These are phyloP conservation scores for Botia almorhae DNA, from an alignment of 2,797 vertebrate species.

Conservation along the genomic window DNA sequence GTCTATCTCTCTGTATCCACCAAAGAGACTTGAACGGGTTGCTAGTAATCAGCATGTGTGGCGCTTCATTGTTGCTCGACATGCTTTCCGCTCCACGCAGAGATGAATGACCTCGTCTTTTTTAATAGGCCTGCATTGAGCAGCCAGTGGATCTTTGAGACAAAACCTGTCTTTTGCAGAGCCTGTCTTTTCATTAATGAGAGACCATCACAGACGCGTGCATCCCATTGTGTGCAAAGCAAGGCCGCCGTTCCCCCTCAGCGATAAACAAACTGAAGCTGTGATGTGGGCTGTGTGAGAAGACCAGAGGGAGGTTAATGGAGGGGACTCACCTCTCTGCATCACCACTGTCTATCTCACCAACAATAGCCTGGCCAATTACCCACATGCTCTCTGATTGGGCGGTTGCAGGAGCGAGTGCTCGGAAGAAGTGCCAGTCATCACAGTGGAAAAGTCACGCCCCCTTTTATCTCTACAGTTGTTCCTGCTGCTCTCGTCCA, in stretches of 20 bases:
- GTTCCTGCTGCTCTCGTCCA: conserved; percentile 38
- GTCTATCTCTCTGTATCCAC: conserved; percentile 18
- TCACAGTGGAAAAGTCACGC: background rate
- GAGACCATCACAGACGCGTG: conserved; percentile 15
- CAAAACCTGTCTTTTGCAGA: conserved; percentile 40
- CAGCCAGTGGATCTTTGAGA: conserved; percentile 46
- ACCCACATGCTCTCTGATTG: conserved; percentile 45
- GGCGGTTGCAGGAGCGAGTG: background rate
- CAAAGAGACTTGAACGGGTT: conserved; percentile 7
- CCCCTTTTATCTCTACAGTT: conserved; percentile 45
- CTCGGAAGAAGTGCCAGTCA: conserved; percentile 13
- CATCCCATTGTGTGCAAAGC: conserved; percentile 32
- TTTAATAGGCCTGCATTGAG: conserved; percentile 56
- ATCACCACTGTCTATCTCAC: conserved; percentile 21
- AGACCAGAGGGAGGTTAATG: conserved; percentile 30
- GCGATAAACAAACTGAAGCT: conserved; percentile 40
- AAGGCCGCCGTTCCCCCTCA: conserved; percentile 33
- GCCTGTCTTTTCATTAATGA: conserved; percentile 27
- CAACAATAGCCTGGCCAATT: conserved; percentile 50
- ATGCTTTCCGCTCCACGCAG: conserved; percentile 7
- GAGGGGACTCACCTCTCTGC: conserved; percentile 16
- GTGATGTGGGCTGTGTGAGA: conserved; percentile 21
- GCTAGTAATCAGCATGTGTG: conserved; percentile 22
- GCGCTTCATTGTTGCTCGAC: conserved; percentile 30
- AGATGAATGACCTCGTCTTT: conserved; percentile 56